Conservation (phyloP, 2,113 vertebrate genomes). For the Hyperopisus bebe region DNA sequence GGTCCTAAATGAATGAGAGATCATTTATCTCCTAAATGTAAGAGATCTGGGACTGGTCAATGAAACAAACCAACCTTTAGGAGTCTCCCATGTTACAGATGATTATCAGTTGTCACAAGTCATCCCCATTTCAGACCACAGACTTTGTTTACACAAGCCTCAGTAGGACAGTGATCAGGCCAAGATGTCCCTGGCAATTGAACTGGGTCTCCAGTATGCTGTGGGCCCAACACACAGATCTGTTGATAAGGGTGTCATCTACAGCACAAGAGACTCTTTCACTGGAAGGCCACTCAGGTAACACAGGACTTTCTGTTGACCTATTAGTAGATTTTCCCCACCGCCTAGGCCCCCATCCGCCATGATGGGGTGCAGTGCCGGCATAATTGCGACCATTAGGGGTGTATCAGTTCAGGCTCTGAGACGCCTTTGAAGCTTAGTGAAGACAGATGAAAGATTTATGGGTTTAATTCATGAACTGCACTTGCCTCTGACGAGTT, state of each 20-base stretch:
- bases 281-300: constrained; percentile 12
- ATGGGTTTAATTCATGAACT: constrained; percentile 23
- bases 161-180: neutral
- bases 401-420: neutral
- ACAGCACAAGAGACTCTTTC: constrained; percentile 16
- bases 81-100: neutral
- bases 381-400: constrained; percentile 18
- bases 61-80: neutral
- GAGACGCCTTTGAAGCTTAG: constrained; percentile 20
- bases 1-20: neutral
- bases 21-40: too few species aligned
- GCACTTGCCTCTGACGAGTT: constrained; percentile 19
- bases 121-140: neutral
- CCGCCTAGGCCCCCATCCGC: neutral
- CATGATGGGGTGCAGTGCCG: neutral
- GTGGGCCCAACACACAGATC: constrained; percentile 5
- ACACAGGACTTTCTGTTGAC: constrained; percentile 22
- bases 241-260: constrained; percentile 20
- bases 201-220: neutral
- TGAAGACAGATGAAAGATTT: constrained; percentile 27
- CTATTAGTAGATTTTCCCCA: neutral
- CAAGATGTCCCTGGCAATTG: neutral
- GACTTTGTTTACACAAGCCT: neutral
- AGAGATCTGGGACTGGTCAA: neutral
- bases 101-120: neutral